These are phyloP conservation scores for Drosophila villosipedis DNA, from an alignment of 2,888 invertebrate genomes.

Conservation along the genomic window DNA sequence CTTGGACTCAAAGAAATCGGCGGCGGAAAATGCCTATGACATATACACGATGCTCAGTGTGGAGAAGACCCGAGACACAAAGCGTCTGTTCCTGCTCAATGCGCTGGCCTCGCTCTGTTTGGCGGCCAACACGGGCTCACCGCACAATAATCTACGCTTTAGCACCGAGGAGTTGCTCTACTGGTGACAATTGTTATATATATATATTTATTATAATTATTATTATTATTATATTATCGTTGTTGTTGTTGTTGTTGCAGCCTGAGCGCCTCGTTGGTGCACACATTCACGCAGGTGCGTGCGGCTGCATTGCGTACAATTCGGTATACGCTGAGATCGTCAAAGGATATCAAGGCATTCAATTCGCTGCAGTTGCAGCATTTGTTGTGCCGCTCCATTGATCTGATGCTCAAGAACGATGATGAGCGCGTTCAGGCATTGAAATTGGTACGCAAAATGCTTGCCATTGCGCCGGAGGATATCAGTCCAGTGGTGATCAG, in stretches of 20 bases:
- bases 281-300: slow-evolving; percentile 95
- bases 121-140: slow-evolving; percentile 57
- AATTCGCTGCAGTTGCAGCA: slow-evolving; percentile 93
- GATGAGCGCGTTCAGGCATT: slow-evolving; percentile 96
- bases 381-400: slow-evolving; percentile 93
- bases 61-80: slow-evolving; percentile 89
- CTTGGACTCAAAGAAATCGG: slow-evolving; percentile 87
- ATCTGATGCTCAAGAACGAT: slow-evolving; percentile 95
- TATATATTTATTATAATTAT: background rate
- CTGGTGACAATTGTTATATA: slow-evolving; percentile 87
- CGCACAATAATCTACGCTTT: slow-evolving; percentile 87
- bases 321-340: slow-evolving; percentile 92
- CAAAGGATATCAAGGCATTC: slow-evolving; percentile 91
- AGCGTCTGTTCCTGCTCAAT: slow-evolving; percentile 94
- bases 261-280: slow-evolving; percentile 92
- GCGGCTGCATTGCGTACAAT: slow-evolving; percentile 95
- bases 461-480: slow-evolving; percentile 88
- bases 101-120: slow-evolving; percentile 91
- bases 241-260: slow-evolving; percentile 85
- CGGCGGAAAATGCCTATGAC: slow-evolving; percentile 88
- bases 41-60: slow-evolving; percentile 88
- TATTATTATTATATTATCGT: background rate
- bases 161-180: slow-evolving; percentile 92
- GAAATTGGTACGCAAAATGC: slow-evolving; percentile 90
- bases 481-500: slow-evolving; percentile 92